These are phyloP conservation scores for Hesperophylax magnus DNA, from an alignment of 1,140 invertebrate species.

Conservation along the genomic window DNA sequence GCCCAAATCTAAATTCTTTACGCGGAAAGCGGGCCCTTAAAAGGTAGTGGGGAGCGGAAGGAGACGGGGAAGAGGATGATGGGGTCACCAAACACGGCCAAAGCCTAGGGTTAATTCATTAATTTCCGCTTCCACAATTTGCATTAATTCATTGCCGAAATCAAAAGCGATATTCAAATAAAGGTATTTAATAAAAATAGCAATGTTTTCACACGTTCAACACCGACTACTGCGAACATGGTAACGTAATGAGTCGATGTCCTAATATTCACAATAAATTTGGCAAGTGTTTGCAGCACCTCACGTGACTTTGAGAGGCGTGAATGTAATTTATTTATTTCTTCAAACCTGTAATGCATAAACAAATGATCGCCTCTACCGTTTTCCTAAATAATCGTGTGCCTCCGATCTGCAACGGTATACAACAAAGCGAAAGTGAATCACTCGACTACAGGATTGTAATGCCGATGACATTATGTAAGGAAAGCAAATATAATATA, in stretches of 20 bases:
- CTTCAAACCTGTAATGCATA: neutral
- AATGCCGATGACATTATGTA: slow-evolving; percentile 27
- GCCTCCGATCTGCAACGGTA: slow-evolving; percentile 3
- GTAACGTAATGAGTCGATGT: neutral
- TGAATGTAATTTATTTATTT: slow-evolving; percentile 10
- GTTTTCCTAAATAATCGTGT: slow-evolving; percentile 14
- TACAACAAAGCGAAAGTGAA: slow-evolving; percentile 34
- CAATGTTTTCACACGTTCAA: no score
- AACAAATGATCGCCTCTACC: neutral
- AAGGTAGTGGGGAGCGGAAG: no score
- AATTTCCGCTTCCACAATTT: no score
- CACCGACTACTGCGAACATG: no score
- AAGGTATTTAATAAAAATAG: no score
- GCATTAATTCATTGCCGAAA: no score
- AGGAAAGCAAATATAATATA: slow-evolving; percentile 19
- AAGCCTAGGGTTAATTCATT: no score
- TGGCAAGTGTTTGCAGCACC: neutral
- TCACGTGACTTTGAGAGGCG: slow-evolving; percentile 4
- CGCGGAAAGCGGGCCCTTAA: no score
- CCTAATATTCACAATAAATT: slow-evolving; percentile 11
- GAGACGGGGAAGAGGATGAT: no score
- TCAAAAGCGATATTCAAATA: no score
- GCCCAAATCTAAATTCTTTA: no score
- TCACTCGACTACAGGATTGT: neutral
- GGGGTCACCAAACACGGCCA: no score